Conservation (phyloP, 2,888 invertebrate species). For the Neoitamus cyanurus region DNA sequence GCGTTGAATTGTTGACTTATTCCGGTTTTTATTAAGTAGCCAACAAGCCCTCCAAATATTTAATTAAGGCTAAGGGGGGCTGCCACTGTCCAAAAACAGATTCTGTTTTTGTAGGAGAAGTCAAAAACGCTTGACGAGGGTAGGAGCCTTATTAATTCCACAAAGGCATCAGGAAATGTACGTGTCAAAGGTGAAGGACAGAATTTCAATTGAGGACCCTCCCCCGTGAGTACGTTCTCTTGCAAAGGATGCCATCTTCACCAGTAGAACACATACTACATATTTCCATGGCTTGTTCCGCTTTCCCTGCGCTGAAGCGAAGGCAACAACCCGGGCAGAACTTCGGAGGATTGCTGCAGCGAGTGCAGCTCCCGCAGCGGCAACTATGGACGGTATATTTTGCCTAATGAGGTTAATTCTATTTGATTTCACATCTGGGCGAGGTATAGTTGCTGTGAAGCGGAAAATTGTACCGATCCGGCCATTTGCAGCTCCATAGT, state of each 20-base stretch:
- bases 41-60: neutral
- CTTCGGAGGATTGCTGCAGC: neutral
- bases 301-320: neutral
- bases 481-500: neutral
- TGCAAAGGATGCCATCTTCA: neutral
- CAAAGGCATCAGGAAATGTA: neutral
- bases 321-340: neutral
- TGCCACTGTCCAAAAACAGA: neutral
- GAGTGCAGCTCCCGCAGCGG: neutral
- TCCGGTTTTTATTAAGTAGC: neutral
- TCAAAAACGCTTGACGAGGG: slow-evolving; percentile 1
- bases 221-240: neutral
- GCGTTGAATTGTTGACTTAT: neutral
- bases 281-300: neutral
- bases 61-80: neutral
- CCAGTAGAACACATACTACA: neutral
- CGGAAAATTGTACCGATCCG: neutral
- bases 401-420: neutral
- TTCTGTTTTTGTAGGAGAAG: neutral
- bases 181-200: neutral
- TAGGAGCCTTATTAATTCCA: neutral
- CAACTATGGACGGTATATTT: neutral
- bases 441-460: neutral
- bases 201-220: neutral
- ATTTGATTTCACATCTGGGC: neutral